Percentiles rank a stretch among this genome's conserved stretches.
phyloP scores from a whole-genome alignment of 2,888 invertebrate species.

The Caenorhabditis panamensis region DNA sequence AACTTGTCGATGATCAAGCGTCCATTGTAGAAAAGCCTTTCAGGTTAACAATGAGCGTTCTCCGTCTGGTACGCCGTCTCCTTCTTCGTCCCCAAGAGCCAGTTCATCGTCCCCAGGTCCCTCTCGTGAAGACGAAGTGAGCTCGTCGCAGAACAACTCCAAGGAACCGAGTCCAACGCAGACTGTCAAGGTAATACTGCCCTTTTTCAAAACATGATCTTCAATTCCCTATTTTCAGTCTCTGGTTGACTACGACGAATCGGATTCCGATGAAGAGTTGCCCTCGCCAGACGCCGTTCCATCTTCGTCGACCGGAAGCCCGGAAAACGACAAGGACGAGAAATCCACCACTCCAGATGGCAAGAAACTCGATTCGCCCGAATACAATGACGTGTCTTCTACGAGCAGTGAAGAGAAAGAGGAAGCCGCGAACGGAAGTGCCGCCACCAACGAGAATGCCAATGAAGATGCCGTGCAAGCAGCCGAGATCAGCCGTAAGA shows the following conservation, averaged over 20 bases:
- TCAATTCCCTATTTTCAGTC: conserved; percentile 58
- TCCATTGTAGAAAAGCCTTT: conserved; percentile 37
- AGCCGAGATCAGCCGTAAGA: conserved; percentile 33
- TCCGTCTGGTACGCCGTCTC: conserved; percentile 59
- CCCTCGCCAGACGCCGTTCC: conserved; percentile 63
- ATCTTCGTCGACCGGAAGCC: conserved; percentile 70
- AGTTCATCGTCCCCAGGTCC: conserved; percentile 55
- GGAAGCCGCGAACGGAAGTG: neutral
- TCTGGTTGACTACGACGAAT: conserved; percentile 72
- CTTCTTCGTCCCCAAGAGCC: conserved; percentile 55
- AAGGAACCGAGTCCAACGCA: conserved; percentile 57
- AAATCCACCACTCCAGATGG: conserved; percentile 4
- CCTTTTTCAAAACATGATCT: neutral
- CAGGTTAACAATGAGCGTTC: conserved; percentile 60
- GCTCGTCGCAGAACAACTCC: conserved; percentile 65
- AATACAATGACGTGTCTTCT: conserved; percentile 62
- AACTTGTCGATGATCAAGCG: neutral
- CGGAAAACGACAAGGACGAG: conserved; percentile 55
- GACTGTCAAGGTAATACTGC: conserved; percentile 45
- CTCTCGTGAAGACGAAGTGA: conserved; percentile 71
- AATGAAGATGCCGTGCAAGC: neutral
- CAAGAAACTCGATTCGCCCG: conserved; percentile 45
- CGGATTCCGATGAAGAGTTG: conserved; percentile 67
- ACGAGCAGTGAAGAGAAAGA: conserved; percentile 55
- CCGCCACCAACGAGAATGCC: conserved; percentile 21